Evolutionary conservation across 2,113 vertebrate species (phyloP).

Genomic region (Isichthys henryi): DNA sequence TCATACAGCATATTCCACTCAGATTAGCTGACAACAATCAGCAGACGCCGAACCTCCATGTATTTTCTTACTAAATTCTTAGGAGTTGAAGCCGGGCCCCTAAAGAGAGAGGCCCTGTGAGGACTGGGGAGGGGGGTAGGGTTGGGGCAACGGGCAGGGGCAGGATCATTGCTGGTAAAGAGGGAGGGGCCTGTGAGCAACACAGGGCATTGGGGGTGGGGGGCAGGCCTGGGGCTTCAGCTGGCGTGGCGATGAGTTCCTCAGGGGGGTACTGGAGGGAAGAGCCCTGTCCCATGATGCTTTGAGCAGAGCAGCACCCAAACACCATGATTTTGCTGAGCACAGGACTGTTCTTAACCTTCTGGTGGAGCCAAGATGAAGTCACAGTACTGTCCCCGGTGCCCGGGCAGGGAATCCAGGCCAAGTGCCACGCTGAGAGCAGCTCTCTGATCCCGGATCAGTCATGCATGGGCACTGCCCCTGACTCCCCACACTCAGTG

Average conservation of each 20-base stretch:
- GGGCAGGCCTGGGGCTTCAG: neutral
- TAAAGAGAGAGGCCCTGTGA: too few species aligned
- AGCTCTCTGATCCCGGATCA: constrained; percentile 4
- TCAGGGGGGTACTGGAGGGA: neutral
- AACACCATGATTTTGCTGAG: neutral
- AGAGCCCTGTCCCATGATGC: neutral
- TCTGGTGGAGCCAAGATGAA: neutral
- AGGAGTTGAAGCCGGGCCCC: neutral
- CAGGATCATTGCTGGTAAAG: neutral
- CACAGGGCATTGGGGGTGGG: neutral
- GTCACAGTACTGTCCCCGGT: neutral
- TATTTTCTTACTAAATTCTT: neutral
- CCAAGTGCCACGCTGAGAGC: neutral
- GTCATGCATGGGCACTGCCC: neutral
- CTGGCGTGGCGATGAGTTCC: neutral
- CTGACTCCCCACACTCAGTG: neutral
- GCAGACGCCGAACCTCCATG: neutral
- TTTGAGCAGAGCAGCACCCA: neutral
- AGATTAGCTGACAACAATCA: neutral
- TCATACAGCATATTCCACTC: neutral
- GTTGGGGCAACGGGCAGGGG: neutral
- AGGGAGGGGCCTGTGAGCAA: neutral
- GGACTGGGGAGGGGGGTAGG: neutral
- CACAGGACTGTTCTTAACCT: neutral
- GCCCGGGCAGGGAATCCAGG: neutral